Base-by-base conservation (phyloP, 2,797 vertebrate species). In the Tachyglossus aculeatus region DNA sequence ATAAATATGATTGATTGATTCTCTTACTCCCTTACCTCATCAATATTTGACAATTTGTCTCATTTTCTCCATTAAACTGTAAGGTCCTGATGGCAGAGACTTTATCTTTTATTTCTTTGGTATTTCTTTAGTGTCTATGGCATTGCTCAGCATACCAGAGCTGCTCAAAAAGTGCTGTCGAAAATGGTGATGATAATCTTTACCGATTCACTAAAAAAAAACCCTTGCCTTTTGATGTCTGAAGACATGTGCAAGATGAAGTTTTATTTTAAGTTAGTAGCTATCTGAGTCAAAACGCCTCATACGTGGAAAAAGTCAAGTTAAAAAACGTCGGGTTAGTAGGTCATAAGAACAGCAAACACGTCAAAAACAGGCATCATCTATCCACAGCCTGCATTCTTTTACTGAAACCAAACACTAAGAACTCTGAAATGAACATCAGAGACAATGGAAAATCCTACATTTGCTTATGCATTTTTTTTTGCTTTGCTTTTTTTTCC, bases 281-380 rank as follows among this genome's bases (percentile, higher is more conserved):
- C 14, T 50, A 15, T 32, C 58, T 64, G 38, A 77, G 52, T 16
- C 21, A 53, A 71, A 73, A 58, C 55, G 27, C 79, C 77, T 77
- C 45, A 61, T 0, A 10, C 43, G 55, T 80, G 74, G 67, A 78
- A 83, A 77, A 73, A 79, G 67, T 58, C 54, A 82, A 62, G 65
- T 24, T 71, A 67, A 83, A 75, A 78, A 81, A 72, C 69, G 81
- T 73, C 77, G 80, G 85, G 47, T 81, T 59, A 78, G 31, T 77
- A 62, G 58, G 67, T 72, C 54, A 25, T 21, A 24, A 68, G 34
- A 74, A 62, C 21, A 59, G 15, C 61, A 41, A 72, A 63, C 77
- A 58, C 73, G 47, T 71, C 75, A 81, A 76, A 59, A 67, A 73
- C 68, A 81, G 75, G 65, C 52, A 87, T 57, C 10, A 61, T 21